These are phyloP conservation scores for Parotia lawesii DNA, from an alignment of 2,113 vertebrate species.

Conservation along the genomic window DNA sequence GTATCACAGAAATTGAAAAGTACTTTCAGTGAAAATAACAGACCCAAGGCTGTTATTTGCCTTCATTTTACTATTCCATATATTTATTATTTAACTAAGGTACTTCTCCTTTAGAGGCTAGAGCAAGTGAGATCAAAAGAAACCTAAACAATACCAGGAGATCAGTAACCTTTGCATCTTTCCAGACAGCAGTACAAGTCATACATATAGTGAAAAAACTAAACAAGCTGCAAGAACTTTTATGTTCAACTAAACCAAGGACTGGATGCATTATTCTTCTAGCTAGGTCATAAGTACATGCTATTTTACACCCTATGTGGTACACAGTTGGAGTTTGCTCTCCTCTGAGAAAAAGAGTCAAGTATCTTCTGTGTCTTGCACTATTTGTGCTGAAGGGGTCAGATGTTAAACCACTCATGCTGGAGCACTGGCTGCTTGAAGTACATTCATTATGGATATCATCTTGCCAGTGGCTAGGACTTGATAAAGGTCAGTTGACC, in stretches of 20 bases:
- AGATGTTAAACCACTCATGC: constrained; percentile 16
- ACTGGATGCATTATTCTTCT: neutral
- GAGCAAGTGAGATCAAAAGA: neutral
- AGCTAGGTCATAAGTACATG: neutral
- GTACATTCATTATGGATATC: constrained; percentile 4
- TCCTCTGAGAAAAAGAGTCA: neutral
- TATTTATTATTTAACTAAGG: neutral
- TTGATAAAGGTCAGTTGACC: constrained; percentile 18
- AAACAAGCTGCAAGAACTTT: neutral
- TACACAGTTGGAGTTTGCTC: neutral
- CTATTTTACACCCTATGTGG: neutral
- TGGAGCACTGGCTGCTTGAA: neutral
- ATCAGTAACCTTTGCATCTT: neutral
- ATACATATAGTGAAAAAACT: neutral
- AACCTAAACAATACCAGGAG: neutral
- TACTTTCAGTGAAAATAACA: neutral
- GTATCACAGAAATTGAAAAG: neutral
- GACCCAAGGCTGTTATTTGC: neutral
- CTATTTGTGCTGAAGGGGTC: neutral
- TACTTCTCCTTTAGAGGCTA: neutral
- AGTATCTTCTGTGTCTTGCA: neutral
- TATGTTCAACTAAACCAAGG: neutral
- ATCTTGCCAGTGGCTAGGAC: neutral
- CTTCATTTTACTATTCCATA: neutral
- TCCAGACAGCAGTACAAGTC: neutral